A percentile compares a stretch with the other conserved stretches of the same genome.
Conservation (phyloP, 1,140 invertebrate genomes). For the Drosophila albomicans region DNA sequence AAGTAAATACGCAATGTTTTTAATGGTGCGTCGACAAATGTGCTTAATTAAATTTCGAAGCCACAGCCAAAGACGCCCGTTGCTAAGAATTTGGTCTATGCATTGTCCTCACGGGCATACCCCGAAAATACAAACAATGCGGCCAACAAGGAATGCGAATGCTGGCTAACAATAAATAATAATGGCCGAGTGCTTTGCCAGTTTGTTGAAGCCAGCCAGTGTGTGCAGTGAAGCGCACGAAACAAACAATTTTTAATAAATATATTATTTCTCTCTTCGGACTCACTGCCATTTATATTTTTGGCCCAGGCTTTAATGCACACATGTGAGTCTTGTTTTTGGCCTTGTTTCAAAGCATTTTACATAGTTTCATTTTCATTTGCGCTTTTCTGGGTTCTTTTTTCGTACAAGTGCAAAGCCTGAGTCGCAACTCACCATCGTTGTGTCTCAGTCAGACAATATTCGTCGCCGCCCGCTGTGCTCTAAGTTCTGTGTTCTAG, state of each 20-base stretch:
- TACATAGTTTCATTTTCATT: constrained; percentile 42
- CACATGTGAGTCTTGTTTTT: constrained; percentile 16
- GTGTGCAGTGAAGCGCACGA: constrained; percentile 54
- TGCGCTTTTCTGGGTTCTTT: constrained; percentile 18
- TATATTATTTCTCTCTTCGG: constrained; percentile 56
- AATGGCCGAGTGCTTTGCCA: constrained; percentile 42
- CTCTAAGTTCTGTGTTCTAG: neutral
- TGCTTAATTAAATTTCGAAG: constrained; percentile 59
- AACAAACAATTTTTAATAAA: constrained; percentile 71
- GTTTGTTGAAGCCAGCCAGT: constrained; percentile 9
- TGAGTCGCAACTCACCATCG: constrained; percentile 1
- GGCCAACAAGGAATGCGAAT: constrained; percentile 2
- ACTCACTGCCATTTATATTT: constrained; percentile 14
- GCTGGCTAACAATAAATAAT: constrained; percentile 56
- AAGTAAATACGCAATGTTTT: constrained; percentile 46
- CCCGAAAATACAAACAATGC: constrained; percentile 5
- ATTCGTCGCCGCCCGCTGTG: neutral
- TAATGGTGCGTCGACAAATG: neutral
- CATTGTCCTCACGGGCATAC: constrained; percentile 20
- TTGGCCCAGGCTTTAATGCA: constrained; percentile 11
- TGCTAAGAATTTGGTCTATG: neutral
- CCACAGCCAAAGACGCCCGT: constrained; percentile 22
- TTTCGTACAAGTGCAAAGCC: constrained; percentile 17
- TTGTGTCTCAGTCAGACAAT: constrained; percentile 27
- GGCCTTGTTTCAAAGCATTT: constrained; percentile 30